Base-by-base conservation (phyloP, 37 sponge, comb jelly and placozoan species). In the Beroe ovata region DNA sequence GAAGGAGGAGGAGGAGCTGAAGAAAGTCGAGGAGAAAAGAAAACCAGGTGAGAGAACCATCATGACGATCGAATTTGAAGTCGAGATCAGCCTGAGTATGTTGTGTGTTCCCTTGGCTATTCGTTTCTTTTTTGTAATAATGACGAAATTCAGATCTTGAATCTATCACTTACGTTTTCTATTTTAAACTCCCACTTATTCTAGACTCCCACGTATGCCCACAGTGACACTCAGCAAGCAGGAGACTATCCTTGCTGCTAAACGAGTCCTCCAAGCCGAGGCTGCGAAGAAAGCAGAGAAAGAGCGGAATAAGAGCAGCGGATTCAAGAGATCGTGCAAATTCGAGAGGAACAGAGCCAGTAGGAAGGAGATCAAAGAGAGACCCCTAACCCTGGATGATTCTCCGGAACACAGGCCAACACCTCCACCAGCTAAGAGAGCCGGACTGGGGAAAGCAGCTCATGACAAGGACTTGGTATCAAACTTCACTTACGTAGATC, bases 201-300 rank as follows among this genome's bases (percentile, higher is more conserved):
- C n/a, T n/a, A n/a, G n/a, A n/a, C n/a, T n/a, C n/a, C n/a, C n/a
- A n/a, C n/a, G n/a, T n/a, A n/a, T n/a, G n/a, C n/a, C n/a, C n/a
- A n/a, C 84, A 77, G 84, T 36, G 8, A 77, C 84, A 3, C n/a
- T 77, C 36, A 42, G 36, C 20, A 77, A 37, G 41, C 54, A 39
- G 25, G 84, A 77, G 25, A 77, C 84, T 22, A 77, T 77, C 41
- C 47, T 39, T 18, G 84, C 84, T 36, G 84, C 84, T 0, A 77
- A 77, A 54, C 41, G 84, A 4, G 25, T 77, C 3, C 84, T 77
- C 84, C 47, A 77, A 35, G 84, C 84, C 14, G 84, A 77, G 23
- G 41, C 84, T 11, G 38, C 38, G 1, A 77, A 77, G 38, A 38
- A 36, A 8, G 84, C 35, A 6, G 84, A 77, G 47, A 77, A 41